Percentiles rank a stretch among this genome's conserved stretches.
phyloP scores from a whole-genome alignment of 1,140 invertebrate genomes.

The Halictus rubicundus region DNA sequence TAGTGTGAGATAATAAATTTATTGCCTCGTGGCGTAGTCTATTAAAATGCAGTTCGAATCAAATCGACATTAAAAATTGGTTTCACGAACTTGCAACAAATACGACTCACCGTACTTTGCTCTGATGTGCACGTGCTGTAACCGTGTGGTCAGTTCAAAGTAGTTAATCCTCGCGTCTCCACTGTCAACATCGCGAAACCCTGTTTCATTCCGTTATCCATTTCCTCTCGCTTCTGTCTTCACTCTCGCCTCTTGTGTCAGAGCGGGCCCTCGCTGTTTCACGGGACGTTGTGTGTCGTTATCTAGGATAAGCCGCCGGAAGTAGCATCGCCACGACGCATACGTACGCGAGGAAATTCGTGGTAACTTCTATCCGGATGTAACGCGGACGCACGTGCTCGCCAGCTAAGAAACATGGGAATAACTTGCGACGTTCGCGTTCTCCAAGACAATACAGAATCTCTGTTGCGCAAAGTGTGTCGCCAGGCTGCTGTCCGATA shows the following conservation, averaged over 20 bases:
- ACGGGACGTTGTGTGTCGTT: not conserved
- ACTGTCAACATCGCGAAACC: not conserved
- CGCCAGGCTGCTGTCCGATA: not conserved
- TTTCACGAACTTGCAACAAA: no score
- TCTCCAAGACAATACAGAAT: not conserved
- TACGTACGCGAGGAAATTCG: slow-evolving; percentile 29
- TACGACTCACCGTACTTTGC: no score
- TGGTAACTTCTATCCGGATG: slow-evolving; percentile 30
- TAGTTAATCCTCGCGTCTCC: not conserved
- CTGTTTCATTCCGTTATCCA: not conserved
- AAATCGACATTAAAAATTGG: no score
- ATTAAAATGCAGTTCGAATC: no score
- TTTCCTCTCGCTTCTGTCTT: not conserved
- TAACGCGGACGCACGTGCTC: slow-evolving; percentile 20
- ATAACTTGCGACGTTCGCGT: not conserved
- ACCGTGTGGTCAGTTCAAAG: not conserved
- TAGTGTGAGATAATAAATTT: no score
- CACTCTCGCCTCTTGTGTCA: not conserved
- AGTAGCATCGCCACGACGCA: slow-evolving; percentile 13
- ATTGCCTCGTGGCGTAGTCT: no score
- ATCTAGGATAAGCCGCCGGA: slow-evolving; percentile 41
- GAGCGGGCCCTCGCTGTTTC: not conserved
- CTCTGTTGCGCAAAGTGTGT: not conserved
- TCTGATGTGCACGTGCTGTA: not conserved
- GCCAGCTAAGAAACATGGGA: slow-evolving; percentile 18